Evolutionary conservation across 92 coral and sea anemone genomes (phyloP), one percentile per base, ranked within the genome.

Genomic region (Zoanthus gigantus): DNA sequence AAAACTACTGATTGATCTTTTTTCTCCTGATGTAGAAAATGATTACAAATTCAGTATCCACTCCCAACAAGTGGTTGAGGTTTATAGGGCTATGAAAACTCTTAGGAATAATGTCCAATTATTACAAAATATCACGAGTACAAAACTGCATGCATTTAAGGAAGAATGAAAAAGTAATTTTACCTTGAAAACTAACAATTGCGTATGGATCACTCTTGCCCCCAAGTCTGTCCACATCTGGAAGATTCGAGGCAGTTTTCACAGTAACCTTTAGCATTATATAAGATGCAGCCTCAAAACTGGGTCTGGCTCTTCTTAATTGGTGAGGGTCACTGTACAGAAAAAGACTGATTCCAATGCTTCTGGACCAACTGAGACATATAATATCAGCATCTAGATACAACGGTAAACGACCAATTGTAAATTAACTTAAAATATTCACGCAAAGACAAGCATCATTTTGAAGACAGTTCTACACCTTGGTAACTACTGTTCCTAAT

Each of bases 161-260:
- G 42, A 50, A 0, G 56, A 50, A 2, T 7, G 13, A 53, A 50
- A 13, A 28, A 63, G 2, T 11, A 9, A 29, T 16, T 90, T 87
- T 86, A 96, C 99, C 99, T 87, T 93, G 95, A 73, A 95, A 95
- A 89, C 96, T 89, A 58, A 95, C 95, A 45, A 92, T 34, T 28
- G 89, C 93, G 87, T 95, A 96, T 0, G 99, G 98, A 74, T 96
- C 99, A 73, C 98, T 96, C 68, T 96, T 96, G 4, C 99, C 98
- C 66, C 98, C 87, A 68, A 96, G 53, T 71, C 89, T 95, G 45
- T 96, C 99, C 52, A 96, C 99, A 85, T 96, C 95, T 11, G 99
- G 99, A 3, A 96, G 88, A 86, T 96, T 95, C 11, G 93, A 92
- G 0, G 99, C 98, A 50, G 96, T 83, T 82, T 93, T 96, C 0